Evolutionary conservation across 2,797 vertebrate genomes (phyloP).

Genomic region (Chelonia mydas): DNA sequence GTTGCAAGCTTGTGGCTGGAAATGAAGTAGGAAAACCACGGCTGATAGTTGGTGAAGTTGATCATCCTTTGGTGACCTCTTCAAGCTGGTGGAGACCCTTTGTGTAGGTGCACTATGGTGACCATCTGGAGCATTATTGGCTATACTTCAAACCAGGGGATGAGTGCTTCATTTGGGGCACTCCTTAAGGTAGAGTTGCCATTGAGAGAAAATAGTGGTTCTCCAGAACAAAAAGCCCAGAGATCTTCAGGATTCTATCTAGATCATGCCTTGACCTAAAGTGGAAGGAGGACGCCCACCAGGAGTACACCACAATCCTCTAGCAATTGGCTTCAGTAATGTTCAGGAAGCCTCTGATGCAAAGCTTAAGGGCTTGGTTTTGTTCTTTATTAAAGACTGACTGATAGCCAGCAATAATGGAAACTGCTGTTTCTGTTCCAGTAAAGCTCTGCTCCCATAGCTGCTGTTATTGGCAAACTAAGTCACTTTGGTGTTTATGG

Average conservation of each 20-base stretch:
- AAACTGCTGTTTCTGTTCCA: conserved; percentile 69
- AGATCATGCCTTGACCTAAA: neutral
- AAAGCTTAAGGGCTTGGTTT: conserved; percentile 21
- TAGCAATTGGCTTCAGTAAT: neutral
- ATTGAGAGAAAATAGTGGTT: neutral
- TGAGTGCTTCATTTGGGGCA: neutral
- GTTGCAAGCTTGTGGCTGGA: neutral
- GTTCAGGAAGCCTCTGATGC: neutral
- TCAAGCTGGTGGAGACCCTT: neutral
- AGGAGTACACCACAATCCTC: neutral
- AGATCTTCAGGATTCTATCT: neutral
- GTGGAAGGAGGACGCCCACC: conserved; percentile 15
- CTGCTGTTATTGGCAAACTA: conserved; percentile 51
- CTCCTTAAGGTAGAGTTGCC: neutral
- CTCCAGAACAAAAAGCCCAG: neutral
- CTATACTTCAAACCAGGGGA: neutral
- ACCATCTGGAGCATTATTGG: neutral
- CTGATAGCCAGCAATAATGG: conserved; percentile 42
- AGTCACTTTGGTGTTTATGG: conserved; percentile 41
- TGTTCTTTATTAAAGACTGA: conserved; percentile 59
- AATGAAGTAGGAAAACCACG: neutral
- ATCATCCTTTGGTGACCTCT: neutral
- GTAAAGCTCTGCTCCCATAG: conserved; percentile 39
- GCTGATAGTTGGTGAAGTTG: neutral
- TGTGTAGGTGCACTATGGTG: neutral